A percentile compares a stretch with the other conserved stretches of the same genome.
These are phyloP conservation scores for Margarornis squamiger DNA, from an alignment of 2,797 vertebrate species.

Conservation along the genomic window DNA sequence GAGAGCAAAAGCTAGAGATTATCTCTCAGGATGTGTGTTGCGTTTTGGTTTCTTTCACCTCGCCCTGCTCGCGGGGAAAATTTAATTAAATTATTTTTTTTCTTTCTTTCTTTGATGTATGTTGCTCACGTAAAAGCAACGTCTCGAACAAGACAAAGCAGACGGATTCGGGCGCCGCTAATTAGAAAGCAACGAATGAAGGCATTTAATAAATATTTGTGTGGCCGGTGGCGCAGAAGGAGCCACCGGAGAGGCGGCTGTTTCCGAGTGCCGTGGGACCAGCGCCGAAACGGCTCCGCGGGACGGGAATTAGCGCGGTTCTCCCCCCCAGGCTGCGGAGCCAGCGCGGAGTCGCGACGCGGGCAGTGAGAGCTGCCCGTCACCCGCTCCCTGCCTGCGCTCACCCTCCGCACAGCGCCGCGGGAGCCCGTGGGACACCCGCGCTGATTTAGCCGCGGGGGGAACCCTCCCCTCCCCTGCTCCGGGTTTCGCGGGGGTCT, in stretches of 20 bases:
- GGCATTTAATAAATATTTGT: not conserved
- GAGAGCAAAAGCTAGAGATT: not conserved
- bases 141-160: not conserved
- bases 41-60: not conserved
- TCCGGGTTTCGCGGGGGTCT: not conserved
- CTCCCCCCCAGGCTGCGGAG: not conserved
- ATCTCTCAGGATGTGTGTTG: not conserved
- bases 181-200: slow-evolving; percentile 52
- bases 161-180: not conserved
- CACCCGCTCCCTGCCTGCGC: not conserved
- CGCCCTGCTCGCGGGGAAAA: not conserved
- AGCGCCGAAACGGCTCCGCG: not conserved
- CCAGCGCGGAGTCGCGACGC: not conserved
- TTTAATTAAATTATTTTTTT: not conserved
- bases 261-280: not conserved
- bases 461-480: not conserved
- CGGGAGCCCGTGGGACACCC: not conserved
- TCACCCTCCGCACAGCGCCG: not conserved
- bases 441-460: not conserved
- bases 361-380: not conserved
- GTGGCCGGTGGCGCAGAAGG: not conserved
- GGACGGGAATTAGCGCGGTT: not conserved
- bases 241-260: not conserved
- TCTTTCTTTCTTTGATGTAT: not conserved
- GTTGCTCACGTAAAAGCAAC: not conserved